These are phyloP conservation scores for Heliconius congener DNA, from an alignment of 1,140 invertebrate species.

Conservation along the genomic window DNA sequence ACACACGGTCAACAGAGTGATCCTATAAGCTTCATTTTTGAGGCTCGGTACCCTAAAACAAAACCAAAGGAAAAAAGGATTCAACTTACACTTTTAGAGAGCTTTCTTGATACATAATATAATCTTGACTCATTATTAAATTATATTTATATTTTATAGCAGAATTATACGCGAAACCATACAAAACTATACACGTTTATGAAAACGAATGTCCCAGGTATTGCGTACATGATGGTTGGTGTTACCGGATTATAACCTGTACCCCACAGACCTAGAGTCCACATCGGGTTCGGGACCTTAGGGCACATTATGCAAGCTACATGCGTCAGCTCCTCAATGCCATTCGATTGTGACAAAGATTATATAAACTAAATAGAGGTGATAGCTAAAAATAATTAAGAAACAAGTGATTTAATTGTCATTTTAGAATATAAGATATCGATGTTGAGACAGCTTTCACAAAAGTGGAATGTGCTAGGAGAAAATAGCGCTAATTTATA, in stretches of 20 bases:
- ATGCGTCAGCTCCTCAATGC: slow-evolving; percentile 16
- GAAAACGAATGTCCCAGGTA: slow-evolving; percentile 1
- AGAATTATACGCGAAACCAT: neutral
- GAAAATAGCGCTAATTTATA: neutral
- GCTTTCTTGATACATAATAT: too few species aligned
- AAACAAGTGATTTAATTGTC: neutral
- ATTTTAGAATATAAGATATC: neutral
- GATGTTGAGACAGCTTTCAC: neutral
- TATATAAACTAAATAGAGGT: neutral
- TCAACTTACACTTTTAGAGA: too few species aligned
- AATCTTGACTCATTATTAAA: too few species aligned
- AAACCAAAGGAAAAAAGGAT: too few species aligned
- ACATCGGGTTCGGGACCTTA: slow-evolving; percentile 6
- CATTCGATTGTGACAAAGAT: slow-evolving; percentile 14
- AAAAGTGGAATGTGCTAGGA: neutral
- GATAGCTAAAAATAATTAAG: neutral
- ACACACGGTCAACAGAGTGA: too few species aligned
- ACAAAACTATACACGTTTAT: neutral
- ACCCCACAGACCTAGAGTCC: neutral
- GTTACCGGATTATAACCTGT: neutral
- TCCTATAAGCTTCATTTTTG: too few species aligned
- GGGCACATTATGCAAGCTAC: slow-evolving; percentile 11
- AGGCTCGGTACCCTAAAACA: too few species aligned
- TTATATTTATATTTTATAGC: too few species aligned
- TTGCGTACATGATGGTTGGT: neutral